Evolutionary conservation across 2,113 vertebrate genomes (phyloP).

Genomic region (Acanthochromis polyacanthus): DNA sequence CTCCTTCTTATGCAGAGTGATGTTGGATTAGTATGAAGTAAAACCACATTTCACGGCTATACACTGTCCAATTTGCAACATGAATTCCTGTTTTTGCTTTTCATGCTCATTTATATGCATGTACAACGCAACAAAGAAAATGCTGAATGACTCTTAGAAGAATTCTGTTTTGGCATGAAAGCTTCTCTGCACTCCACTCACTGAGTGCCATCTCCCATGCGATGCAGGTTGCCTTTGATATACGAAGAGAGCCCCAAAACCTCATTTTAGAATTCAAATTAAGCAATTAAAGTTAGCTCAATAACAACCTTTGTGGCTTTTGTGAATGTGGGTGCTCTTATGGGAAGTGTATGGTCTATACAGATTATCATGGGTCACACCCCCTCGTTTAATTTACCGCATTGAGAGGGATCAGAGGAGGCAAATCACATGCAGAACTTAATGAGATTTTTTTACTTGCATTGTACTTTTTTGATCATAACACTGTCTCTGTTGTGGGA

Average conservation of each 20-base stretch:
- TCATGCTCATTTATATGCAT: conserved; percentile 21
- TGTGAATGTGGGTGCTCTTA: conserved; percentile 21
- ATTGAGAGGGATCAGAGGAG: conserved; percentile 27
- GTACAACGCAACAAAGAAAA: conserved; percentile 24
- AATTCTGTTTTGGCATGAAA: conserved; percentile 30
- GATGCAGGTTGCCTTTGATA: conserved; percentile 43
- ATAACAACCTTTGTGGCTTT: conserved; percentile 27
- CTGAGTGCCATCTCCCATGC: conserved; percentile 27
- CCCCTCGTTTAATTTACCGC: conserved; percentile 26
- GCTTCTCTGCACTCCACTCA: conserved; percentile 8
- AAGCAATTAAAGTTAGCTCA: conserved; percentile 51
- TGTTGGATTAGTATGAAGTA: conserved; percentile 4
- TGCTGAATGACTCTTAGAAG: conserved; percentile 26
- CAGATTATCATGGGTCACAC: conserved; percentile 13
- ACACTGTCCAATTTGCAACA: conserved; percentile 18
- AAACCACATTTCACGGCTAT: conserved; percentile 1
- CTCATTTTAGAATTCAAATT: conserved; percentile 60
- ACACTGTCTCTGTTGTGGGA: neutral
- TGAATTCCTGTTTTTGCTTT: conserved; percentile 2
- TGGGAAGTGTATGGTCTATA: neutral
- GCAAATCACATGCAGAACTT: conserved; percentile 28
- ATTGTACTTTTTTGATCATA: neutral
- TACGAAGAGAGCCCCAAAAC: conserved; percentile 32
- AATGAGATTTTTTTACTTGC: conserved; percentile 16
- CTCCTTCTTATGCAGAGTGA: conserved; percentile 5